Base-by-base conservation (phyloP, 2,888 invertebrate species). In the Girardia tigrina region DNA sequence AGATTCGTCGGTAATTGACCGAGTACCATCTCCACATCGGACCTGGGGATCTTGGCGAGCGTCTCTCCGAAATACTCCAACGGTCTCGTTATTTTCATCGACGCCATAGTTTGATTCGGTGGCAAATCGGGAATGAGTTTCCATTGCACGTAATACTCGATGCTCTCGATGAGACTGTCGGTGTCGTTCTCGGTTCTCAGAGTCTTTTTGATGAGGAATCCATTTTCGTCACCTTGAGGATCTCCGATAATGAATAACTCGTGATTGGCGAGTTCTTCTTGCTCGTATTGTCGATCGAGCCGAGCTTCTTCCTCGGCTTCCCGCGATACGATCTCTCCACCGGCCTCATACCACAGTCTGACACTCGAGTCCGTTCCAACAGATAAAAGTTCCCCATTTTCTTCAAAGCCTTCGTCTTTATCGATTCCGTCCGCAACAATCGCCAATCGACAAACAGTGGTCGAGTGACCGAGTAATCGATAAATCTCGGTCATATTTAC, bases 401-500 rank as follows among this genome's bases (percentile, higher is more conserved):
- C 98, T 81, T 93, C 90, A 16, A 12, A 8, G 36, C 16, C 36
- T 12, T 36, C 36, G 36, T 36, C 36, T 14, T 97, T 85, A n/a
- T 97, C 91, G 71, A 98, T 87, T 0, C 91, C 89, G 84, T 97
- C 93, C 0, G 90, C 88, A 79, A 91, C 91, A 56, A 92, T 88
- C 0, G 88, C 86, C 79, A 94, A 82, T 78, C 86, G 85, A 87
- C 89, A 89, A 0, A 91, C 89, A 84, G 90, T 90, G 0, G 90
- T 91, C 78, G 88, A 87, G 83, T 94, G 94, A 0, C 91, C 91
- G 88, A 92, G 77, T 72, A 78, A 8, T 14, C 20, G n/a, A 27
- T 91, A 87, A 78, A 98, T 91, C 84, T 92, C 90, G 78, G 91
- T 89, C 82, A 90, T 95, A 71, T 87, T 89, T 83, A 94, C 94